Base-by-base conservation (phyloP, 2,888 invertebrate species). In the Monochamus alternatus region DNA sequence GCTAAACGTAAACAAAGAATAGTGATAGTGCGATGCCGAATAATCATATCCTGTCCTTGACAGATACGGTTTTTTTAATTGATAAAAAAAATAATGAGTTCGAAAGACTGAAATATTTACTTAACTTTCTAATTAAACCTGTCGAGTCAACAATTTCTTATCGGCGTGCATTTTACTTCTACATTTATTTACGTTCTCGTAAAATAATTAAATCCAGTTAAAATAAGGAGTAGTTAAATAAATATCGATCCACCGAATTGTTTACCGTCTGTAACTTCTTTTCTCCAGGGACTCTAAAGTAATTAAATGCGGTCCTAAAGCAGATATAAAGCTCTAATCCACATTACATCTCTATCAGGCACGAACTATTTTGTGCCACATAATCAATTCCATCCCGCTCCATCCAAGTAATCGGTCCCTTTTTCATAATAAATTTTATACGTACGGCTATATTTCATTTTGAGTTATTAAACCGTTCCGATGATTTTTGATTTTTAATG, bases 201-300 rank as follows among this genome's bases (percentile, higher is more conserved):
- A 55, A 55, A 12, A 14, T n/a, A 55, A 55, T 55, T 55, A 55
- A 55, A 55, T 55, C n/a, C 55, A 14, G 52, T 52, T 66, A 7
- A 66, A 66, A 52, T 66, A 52, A 52, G 65, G 22, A 43, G 66
- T 32, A 55, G 22, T 55, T 55, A 66, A 52, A 66, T 52, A 66
- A 14, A 66, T 44, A 66, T 66, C 66, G 66, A 66, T 66, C 66
- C 30, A 14, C n/a, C 32, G 32, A 32, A 59, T 68, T 78, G 78
- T 78, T 78, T 78, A 78, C 78, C 60, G 74, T 78, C 75, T 76
- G 75, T 67, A 52, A 66, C 31, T 66, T 66, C 68, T 74, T 76
- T 70, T 7, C 74, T 73, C 74, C 60, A 10, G 78, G 74, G 76
- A 78, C 67, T 63, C 59, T 69, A 62, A 55, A 74, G 78, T 72